Evolutionary conservation across 2,113 vertebrate genomes (phyloP).

Genomic region (Myrmecobius fasciatus): DNA sequence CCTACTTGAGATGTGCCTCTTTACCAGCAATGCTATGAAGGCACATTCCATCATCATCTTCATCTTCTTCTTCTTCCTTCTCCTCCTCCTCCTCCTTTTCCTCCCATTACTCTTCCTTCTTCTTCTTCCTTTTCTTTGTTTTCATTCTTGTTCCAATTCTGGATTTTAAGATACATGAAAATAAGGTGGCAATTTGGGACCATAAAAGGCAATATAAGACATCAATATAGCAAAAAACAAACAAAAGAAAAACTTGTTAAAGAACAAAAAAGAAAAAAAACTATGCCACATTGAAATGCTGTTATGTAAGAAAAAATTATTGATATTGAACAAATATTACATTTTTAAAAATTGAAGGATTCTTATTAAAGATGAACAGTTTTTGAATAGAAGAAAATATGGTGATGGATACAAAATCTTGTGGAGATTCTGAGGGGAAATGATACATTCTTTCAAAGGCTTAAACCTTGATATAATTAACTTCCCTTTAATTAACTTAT

Average conservation of each 20-base stretch:
- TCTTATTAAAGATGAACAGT: not conserved
- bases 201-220: not conserved
- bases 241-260: too few species aligned
- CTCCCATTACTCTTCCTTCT: too few species aligned
- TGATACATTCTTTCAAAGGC: not conserved
- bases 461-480: not conserved
- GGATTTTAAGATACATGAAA: not conserved
- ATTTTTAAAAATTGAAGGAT: not conserved
- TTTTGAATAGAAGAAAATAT: not conserved
- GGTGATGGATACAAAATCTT: not conserved
- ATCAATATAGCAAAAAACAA: not conserved
- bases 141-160: not conserved
- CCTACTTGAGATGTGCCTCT: constrained; percentile 12
- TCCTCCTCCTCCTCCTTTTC: too few species aligned
- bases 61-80: too few species aligned
- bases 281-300: too few species aligned
- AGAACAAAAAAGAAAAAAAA: too few species aligned
- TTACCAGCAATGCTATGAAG: not conserved
- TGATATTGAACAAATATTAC: too few species aligned
- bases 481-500: not conserved
- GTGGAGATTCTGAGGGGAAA: not conserved
- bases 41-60: not conserved
- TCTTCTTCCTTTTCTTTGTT: too few species aligned
- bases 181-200: not conserved
- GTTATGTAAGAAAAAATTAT: too few species aligned